These are phyloP conservation scores for Scaptomyza cyrtandrae DNA, from an alignment of 2,888 invertebrate species.

Conservation along the genomic window DNA sequence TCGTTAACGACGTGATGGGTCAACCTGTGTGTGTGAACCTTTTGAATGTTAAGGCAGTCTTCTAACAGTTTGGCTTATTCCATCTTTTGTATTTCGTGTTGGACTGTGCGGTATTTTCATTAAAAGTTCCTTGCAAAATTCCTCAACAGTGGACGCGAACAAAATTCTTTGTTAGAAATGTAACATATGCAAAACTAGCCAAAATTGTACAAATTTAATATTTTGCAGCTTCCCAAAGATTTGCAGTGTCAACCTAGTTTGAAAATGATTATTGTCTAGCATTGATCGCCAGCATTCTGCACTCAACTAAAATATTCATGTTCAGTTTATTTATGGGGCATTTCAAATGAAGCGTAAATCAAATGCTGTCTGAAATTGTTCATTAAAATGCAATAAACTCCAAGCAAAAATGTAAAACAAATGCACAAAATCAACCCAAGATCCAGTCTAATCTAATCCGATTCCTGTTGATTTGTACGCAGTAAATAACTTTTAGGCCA, in stretches of 20 bases:
- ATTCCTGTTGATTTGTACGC: slow-evolving; percentile 16
- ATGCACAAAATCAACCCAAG: slow-evolving; percentile 8
- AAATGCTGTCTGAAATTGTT: slow-evolving; percentile 27
- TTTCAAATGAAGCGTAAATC: slow-evolving; percentile 26
- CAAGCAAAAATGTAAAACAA: slow-evolving; percentile 6
- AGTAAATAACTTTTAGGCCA: slow-evolving; percentile 20
- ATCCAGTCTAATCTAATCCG: slow-evolving; percentile 14
- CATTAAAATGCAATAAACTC: slow-evolving; percentile 46
- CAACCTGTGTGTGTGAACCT: slow-evolving; percentile 35
- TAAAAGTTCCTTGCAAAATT: slow-evolving; percentile 55
- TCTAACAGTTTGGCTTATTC: background rate
- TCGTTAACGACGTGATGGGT: slow-evolving; percentile 17
- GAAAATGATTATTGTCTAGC: background rate
- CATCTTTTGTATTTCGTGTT: slow-evolving; percentile 3
- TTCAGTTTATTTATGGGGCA: background rate
- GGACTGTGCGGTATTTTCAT: slow-evolving; percentile 38
- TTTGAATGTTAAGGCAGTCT: slow-evolving; percentile 5
- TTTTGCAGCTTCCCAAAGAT: background rate
- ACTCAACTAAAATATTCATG: background rate
- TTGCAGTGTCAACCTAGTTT: background rate
- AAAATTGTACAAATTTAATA: background rate
- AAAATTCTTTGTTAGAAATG: slow-evolving; percentile 16
- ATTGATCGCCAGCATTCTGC: slow-evolving; percentile 1
- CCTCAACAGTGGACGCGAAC: slow-evolving; percentile 16
- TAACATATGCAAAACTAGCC: slow-evolving; percentile 6